phyloP scores from a whole-genome alignment of 2,797 vertebrate genomes.

The Coluber constrictor region DNA sequence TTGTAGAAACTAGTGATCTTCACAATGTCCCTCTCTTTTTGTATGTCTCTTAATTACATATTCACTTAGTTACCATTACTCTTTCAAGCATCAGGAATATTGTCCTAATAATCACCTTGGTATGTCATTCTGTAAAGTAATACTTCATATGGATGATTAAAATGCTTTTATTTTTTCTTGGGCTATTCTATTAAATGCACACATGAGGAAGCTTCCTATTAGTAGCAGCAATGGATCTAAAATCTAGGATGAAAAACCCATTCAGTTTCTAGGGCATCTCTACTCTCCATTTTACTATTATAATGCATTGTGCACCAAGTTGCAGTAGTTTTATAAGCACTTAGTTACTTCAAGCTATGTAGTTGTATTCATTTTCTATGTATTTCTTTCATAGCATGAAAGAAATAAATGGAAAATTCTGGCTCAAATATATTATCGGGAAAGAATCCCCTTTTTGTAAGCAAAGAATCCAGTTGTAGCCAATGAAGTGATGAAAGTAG shows the following conservation, averaged over 20 bases:
- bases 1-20: not conserved
- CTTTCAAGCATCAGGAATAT: not conserved
- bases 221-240: not conserved
- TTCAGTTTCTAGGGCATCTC: not conserved
- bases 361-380: not conserved
- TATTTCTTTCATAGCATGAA: constrained; percentile 16
- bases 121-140: not conserved
- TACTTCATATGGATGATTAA: not conserved
- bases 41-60: not conserved
- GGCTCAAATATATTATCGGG: constrained; percentile 29
- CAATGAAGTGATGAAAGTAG: constrained; percentile 57
- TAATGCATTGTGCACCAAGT: not conserved
- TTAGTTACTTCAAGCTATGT: not conserved
- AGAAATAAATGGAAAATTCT: constrained; percentile 10
- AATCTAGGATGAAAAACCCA: not conserved
- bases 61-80: not conserved
- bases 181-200: not conserved
- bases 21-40: not conserved
- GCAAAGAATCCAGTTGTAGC: constrained; percentile 55
- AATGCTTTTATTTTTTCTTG: not conserved
- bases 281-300: not conserved
- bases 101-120: not conserved
- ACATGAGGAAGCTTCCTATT: not conserved
- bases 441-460: constrained; percentile 62
- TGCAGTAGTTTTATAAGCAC: not conserved